Evolutionary conservation across 2,888 invertebrate species (phyloP), one percentile per base, ranked within the genome.

Genomic region (Gonocerus acuteangulatus): DNA sequence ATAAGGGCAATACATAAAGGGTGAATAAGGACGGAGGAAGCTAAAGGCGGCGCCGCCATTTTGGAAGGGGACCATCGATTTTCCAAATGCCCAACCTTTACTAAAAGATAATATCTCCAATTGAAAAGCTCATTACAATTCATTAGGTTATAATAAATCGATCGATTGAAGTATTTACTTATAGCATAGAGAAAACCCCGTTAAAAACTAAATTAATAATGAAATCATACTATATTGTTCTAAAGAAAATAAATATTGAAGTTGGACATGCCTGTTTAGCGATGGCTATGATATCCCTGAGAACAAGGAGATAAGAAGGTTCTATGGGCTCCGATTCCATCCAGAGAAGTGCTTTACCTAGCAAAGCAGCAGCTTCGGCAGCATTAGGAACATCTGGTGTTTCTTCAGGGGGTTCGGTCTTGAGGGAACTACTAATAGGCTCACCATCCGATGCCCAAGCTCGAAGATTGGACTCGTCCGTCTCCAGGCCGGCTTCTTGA

Each of bases 241-340:
- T 27, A 27, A 27, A 27, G 9, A 4, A 27, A 27, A 27, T 4
- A 27, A 27, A 27, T 27, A 27, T 27, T 4, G 27, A 9, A 6
- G 27, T 9, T n/a, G n/a, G n/a, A 66, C 70, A 52, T 71, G 71
- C 72, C 72, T 72, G 72, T 67, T 70, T 71, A 34, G 72, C 72
- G 32, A 70, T 64, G n/a, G 69, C 65, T 60, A 71, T 67, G 36
- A 72, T 67, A 60, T 72, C 71, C 36, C 71, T 65, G 32, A 71
- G 68, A 11, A 69, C 67, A 47, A 72, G 67, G 54, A 72, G 68
- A 48, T 70, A 67, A 34, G 67, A 69, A 9, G 77, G 77, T 68
- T 77, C 77, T 63, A 77, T 71, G 16, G 77, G 74, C 69, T 77
- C 74, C 59, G 74, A 73, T 67, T 78, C 77, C 75, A 77, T 77